Evolutionary conservation across 2,113 vertebrate species (phyloP), one percentile per base, ranked within the genome.

Genomic region (Butastur rufipennis): DNA sequence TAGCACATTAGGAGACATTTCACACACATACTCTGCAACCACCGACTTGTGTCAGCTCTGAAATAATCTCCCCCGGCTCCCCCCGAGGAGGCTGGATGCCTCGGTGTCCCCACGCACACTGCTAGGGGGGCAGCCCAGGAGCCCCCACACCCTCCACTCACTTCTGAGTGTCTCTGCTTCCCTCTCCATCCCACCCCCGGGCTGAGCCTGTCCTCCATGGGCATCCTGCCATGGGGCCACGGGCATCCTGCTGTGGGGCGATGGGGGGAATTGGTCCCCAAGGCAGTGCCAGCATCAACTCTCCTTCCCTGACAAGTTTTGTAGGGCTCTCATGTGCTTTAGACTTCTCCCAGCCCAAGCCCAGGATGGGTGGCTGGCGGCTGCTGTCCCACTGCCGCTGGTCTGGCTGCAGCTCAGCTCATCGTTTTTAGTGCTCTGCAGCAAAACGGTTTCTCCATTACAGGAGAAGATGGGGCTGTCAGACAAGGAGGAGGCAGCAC

Each of bases 291-390:
- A 45, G 9, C 4, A 2, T 7, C 59, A 78, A 1, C 8, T 73
- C 27, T 77, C 31, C 34, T 29, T 20, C 56, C 8, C 13, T 45
- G 23, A 32, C 26, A 22, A 45, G 19, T n/a, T 73, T 19, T 36
- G 16, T 4, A 15, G 38, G 38, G 27, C 2, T 62, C 10, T 66
- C 1, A 0, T 0, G 7, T 31, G 53, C 19, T 83, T 50, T 42
- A 25, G 32, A 29, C 22, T 47, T 47, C 22, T n/a, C 20, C 7
- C 29, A 59, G 18, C 25, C 32, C 42, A 15, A 53, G 21, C 12
- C 42, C 0, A 0, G 50, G n/a, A 56, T 1, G 5, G 53, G 20
- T 2, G 6, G 22, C 22, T 0, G 0, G 27, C 1, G 10, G 13
- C 10, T 47, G 50, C 50, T 48, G 16, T 74, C 42, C 50, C 47